phyloP scores from a whole-genome alignment of 2,113 vertebrate genomes.

The Cercocebus atys region DNA sequence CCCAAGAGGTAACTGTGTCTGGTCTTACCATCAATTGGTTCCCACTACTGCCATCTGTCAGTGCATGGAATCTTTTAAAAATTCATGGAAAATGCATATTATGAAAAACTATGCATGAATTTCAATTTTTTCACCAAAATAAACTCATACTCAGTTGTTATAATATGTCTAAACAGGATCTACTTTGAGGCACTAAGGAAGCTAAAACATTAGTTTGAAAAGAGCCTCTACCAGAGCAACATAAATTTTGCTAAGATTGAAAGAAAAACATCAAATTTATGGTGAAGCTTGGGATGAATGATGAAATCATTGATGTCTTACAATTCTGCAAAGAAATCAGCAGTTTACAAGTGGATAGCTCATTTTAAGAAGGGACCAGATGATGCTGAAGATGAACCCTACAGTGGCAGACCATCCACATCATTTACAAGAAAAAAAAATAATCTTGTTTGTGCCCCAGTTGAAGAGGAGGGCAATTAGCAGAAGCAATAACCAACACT shows the following conservation, averaged over 20 bases:
- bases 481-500: background rate
- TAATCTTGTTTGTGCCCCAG: background rate
- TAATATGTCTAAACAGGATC: background rate
- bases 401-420: background rate
- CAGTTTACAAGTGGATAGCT: background rate
- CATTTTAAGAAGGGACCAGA: background rate
- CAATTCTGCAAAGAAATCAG: background rate
- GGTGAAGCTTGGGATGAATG: background rate
- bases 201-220: background rate
- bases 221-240: background rate
- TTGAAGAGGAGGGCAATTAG: background rate
- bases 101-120: background rate
- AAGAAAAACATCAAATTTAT: background rate
- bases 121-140: background rate
- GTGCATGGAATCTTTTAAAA: background rate
- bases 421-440: background rate
- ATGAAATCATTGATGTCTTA: background rate
- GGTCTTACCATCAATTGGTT: background rate
- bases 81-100: background rate
- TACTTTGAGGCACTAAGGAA: background rate
- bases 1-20: background rate
- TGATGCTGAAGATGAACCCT: background rate
- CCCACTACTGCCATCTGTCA: background rate
- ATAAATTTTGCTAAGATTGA: background rate
- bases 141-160: background rate